Evolutionary conservation across 1,140 invertebrate genomes (phyloP).

Genomic region (Pachyrhynchus sulphureomaculatus): DNA sequence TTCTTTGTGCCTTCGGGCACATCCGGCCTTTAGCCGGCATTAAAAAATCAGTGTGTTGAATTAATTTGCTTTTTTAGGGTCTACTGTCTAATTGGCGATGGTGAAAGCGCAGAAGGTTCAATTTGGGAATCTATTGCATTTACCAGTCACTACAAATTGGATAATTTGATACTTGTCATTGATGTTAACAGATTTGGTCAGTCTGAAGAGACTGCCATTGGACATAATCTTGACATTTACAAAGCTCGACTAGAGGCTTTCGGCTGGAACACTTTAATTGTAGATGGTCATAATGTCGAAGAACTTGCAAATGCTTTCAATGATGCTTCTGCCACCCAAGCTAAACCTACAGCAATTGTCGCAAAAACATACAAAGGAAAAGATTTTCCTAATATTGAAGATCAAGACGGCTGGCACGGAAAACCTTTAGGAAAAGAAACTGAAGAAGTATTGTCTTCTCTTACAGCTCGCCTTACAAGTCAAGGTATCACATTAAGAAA

Average conservation of each 20-base stretch:
- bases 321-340: slow-evolving; percentile 72
- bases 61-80: no score
- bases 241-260: slow-evolving; percentile 87
- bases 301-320: slow-evolving; percentile 87
- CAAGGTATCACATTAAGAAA: no score
- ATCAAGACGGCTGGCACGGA: slow-evolving; percentile 95
- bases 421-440: slow-evolving; percentile 87
- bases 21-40: no score
- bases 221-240: slow-evolving; percentile 91
- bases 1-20: no score
- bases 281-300: slow-evolving; percentile 94
- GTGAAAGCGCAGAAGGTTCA: slow-evolving; percentile 98
- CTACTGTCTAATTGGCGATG: slow-evolving; percentile 95
- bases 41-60: no score
- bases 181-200: slow-evolving; percentile 97
- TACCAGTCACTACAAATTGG: slow-evolving; percentile 90
- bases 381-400: slow-evolving; percentile 68
- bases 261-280: slow-evolving; percentile 87
- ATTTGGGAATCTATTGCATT: slow-evolving; percentile 98
- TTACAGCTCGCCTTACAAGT: slow-evolving; percentile 67
- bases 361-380: slow-evolving; percentile 88
- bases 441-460: slow-evolving; percentile 70
- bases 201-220: slow-evolving; percentile 89
- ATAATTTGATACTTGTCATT: slow-evolving; percentile 96
- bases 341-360: slow-evolving; percentile 88